A percentile compares a stretch with the other conserved stretches of the same genome.
Evolutionary conservation across 2,888 invertebrate species (phyloP).

Genomic region (Amphipyra tragopoginis): DNA sequence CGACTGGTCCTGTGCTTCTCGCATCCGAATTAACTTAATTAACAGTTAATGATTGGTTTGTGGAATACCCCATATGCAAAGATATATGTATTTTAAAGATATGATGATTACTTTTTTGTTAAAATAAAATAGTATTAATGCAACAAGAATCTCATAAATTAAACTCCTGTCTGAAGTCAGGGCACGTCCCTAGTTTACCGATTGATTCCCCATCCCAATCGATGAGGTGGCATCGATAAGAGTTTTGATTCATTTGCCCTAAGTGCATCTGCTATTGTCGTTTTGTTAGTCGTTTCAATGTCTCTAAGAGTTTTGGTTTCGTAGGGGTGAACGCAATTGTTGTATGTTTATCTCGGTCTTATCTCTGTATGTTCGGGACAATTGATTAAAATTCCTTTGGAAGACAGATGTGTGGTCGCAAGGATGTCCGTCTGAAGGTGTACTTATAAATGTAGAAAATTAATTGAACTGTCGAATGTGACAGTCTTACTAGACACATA

Average conservation of each 20-base stretch:
- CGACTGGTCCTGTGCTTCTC: too few relatives aligned
- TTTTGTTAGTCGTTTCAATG: slow-evolving; percentile 38
- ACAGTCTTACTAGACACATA: too few relatives aligned
- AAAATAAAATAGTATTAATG: too few relatives aligned
- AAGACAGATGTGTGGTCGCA: background rate
- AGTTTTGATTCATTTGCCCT: slow-evolving; percentile 63
- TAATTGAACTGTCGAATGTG: too few relatives aligned
- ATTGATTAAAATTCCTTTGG: slow-evolving; percentile 2
- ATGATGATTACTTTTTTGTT: too few relatives aligned
- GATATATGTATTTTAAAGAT: background rate
- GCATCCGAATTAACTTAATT: too few relatives aligned
- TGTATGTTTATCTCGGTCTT: slow-evolving; percentile 22
- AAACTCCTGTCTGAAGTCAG: background rate
- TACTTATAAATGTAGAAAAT: too few relatives aligned
- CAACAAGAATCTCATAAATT: slow-evolving; percentile 6
- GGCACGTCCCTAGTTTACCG: slow-evolving; percentile 16
- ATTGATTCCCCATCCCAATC: slow-evolving; percentile 59
- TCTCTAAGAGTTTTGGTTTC: slow-evolving; percentile 25
- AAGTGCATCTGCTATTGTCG: slow-evolving; percentile 46
- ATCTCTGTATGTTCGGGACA: background rate
- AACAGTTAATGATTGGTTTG: too few relatives aligned
- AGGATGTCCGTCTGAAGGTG: too few relatives aligned
- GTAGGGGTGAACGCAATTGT: slow-evolving; percentile 11
- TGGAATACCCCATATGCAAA: too few relatives aligned
- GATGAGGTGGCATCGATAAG: slow-evolving; percentile 68